A percentile compares a stretch with the other conserved stretches of the same genome.
These are phyloP conservation scores for Osmerus eperlanus DNA, from an alignment of 2,113 vertebrate genomes.

Conservation along the genomic window DNA sequence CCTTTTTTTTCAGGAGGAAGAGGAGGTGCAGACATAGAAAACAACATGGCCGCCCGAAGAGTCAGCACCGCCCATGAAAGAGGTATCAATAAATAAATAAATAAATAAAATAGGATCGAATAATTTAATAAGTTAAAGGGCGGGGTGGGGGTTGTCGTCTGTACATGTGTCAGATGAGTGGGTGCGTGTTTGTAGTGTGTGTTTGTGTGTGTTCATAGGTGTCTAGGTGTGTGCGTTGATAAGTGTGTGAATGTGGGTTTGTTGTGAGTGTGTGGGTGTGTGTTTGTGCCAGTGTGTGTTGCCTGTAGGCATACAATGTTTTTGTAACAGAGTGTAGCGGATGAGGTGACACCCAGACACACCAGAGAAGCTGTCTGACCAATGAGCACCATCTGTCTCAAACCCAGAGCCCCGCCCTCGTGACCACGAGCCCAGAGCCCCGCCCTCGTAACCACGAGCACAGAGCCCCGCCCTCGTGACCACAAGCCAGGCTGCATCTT, in stretches of 20 bases:
- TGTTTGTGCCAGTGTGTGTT: background rate
- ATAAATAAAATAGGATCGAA: constrained; percentile 53
- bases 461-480: no score
- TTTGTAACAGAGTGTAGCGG: no score
- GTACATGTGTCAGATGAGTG: constrained; percentile 50
- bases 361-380: no score
- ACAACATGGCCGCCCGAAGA: constrained; percentile 29
- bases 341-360: no score
- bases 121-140: constrained; percentile 69
- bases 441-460: no score
- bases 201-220: background rate
- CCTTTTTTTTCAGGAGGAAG: no score
- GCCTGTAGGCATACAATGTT: background rate
- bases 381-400: no score
- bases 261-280: background rate
- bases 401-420: no score
- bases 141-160: constrained; percentile 30
- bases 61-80: constrained; percentile 23
- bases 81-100: constrained; percentile 51
- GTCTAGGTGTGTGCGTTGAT: background rate
- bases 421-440: background rate
- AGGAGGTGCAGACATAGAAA: constrained; percentile 26
- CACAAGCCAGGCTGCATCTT: no score
- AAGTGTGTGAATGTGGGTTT: constrained; percentile 13
- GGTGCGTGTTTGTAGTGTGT: constrained; percentile 11